A percentile compares a stretch with the other conserved stretches of the same genome.
These are phyloP conservation scores for Troglohyphantes excavatus DNA, from an alignment of 2,888 invertebrate species.

Conservation along the genomic window DNA sequence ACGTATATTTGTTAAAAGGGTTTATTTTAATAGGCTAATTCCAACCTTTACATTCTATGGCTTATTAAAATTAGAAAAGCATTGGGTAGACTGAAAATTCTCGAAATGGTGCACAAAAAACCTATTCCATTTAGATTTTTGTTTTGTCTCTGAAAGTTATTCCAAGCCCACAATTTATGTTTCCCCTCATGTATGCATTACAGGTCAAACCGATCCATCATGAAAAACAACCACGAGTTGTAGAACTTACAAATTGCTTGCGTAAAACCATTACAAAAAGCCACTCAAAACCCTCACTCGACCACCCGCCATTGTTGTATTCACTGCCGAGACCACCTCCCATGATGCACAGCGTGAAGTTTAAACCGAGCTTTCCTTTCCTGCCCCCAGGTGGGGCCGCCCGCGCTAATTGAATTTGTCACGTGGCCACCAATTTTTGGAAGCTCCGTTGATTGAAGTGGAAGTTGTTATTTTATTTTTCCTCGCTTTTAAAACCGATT, in stretches of 20 bases:
- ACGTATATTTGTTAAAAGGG: no score
- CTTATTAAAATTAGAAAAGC: no score
- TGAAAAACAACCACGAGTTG: conserved; percentile 12
- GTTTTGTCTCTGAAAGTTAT: no score
- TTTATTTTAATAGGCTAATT: no score
- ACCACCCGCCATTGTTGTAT: conserved; percentile 48
- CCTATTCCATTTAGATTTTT: background rate
- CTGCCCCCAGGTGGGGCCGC: conserved; percentile 56
- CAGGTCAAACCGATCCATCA: conserved; percentile 4
- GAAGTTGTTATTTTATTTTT: conserved; percentile 15
- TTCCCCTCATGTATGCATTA: background rate
- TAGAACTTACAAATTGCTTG: conserved; percentile 34
- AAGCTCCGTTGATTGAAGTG: conserved; percentile 59
- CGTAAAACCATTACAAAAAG: conserved; percentile 57
- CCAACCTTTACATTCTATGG: no score
- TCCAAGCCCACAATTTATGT: background rate
- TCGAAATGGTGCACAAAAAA: no score
- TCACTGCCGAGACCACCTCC: conserved; percentile 12
- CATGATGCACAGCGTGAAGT: conserved; percentile 55
- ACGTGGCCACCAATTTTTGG: conserved; percentile 62
- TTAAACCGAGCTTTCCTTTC: conserved; percentile 52
- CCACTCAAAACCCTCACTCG: conserved; percentile 40
- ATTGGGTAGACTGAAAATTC: no score
- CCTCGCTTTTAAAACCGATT: conserved; percentile 3
- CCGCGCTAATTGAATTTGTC: conserved; percentile 73